Conservation (phyloP, 2,113 vertebrate genomes). For the Oryzias melastigma region DNA sequence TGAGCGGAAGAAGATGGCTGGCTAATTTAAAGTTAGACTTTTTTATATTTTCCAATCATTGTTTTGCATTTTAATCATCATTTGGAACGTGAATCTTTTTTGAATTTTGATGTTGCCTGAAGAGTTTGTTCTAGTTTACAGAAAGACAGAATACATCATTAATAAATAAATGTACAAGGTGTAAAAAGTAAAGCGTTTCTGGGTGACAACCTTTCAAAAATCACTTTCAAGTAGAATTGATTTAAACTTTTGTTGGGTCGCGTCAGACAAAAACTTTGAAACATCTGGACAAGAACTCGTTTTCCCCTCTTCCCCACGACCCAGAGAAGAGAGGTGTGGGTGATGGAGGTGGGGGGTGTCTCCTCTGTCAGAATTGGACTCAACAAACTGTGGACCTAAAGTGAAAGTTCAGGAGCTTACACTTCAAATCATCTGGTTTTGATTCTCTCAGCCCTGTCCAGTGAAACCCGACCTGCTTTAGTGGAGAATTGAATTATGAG, state of each 20-base stretch:
- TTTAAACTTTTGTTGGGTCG: neutral
- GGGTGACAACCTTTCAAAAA: no score
- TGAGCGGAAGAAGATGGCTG: no score
- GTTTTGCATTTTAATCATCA: no score
- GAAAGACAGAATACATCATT: no score
- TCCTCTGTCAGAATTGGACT: constrained; percentile 46
- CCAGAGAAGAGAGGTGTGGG: neutral
- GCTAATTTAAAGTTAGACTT: no score
- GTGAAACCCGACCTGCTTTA: constrained; percentile 78
- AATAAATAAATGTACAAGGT: no score
- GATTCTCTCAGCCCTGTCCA: constrained; percentile 74
- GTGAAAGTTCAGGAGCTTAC: constrained; percentile 50
- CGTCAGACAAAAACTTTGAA: neutral
- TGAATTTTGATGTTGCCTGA: no score
- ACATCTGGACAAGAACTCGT: constrained; percentile 9
- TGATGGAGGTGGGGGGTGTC: neutral
- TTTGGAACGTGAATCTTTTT: no score
- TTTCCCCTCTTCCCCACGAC: constrained; percentile 23
- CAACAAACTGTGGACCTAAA: constrained; percentile 41
- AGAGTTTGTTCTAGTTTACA: no score
- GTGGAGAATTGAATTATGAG: constrained; percentile 77
- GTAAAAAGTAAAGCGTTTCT: no score
- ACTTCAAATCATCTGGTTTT: constrained; percentile 77
- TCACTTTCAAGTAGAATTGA: neutral
- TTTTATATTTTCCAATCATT: no score